Evolutionary conservation across 2,888 invertebrate genomes (phyloP).

Genomic region (Ephialtes manifestator): DNA sequence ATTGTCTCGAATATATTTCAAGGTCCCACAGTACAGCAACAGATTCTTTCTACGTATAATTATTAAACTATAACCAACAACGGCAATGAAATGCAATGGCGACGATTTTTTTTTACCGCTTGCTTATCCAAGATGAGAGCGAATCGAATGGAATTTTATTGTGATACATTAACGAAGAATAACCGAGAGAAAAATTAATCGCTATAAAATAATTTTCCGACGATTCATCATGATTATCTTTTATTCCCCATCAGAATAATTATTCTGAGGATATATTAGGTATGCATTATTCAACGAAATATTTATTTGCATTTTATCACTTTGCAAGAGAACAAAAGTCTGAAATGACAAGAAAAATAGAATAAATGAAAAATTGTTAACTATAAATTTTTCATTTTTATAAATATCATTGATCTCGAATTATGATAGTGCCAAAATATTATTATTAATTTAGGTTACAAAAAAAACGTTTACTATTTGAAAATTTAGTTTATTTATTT

Average conservation of each 20-base stretch:
- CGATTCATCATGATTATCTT: not conserved
- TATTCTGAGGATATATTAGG: not conserved
- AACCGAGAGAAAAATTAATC: not conserved
- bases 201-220: not conserved
- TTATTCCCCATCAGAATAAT: not conserved
- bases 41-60: constrained; percentile 48
- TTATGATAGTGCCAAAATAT: too few species aligned
- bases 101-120: constrained; percentile 16
- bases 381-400: too few species aligned
- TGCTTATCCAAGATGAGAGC: not conserved
- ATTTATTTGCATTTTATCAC: too few species aligned
- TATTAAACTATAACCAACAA: constrained; percentile 23
- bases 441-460: too few species aligned
- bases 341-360: too few species aligned
- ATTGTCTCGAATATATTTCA: constrained; percentile 42
- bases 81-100: not conserved
- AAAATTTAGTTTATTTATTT: too few species aligned
- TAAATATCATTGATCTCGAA: too few species aligned
- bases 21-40: constrained; percentile 63
- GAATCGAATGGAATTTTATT: not conserved
- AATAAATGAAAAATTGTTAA: too few species aligned
- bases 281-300: too few species aligned
- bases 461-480: too few species aligned
- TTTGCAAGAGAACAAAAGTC: too few species aligned
- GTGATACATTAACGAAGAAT: not conserved